These are phyloP conservation scores for Phrynocephalus forsythii DNA, from an alignment of 2,797 vertebrate species.

Conservation along the genomic window DNA sequence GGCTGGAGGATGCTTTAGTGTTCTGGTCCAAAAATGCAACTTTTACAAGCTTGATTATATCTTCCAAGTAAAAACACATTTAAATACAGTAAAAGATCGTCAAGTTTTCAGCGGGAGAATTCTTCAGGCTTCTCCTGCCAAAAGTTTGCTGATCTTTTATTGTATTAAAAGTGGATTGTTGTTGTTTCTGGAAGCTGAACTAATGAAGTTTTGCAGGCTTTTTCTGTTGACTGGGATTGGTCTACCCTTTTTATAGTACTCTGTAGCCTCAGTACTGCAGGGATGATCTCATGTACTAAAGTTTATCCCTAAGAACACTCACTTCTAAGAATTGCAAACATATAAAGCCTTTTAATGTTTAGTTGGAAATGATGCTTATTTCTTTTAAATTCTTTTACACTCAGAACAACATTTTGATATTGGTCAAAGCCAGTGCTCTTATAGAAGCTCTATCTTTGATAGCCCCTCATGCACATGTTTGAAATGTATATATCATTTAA, in stretches of 20 bases:
- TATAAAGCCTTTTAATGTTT: constrained; percentile 38
- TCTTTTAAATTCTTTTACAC: constrained; percentile 34
- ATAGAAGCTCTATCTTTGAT: constrained; percentile 58
- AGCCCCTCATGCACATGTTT: constrained; percentile 65
- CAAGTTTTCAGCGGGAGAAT: too few species aligned
- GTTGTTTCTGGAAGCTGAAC: too few species aligned
- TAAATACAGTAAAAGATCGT: too few species aligned
- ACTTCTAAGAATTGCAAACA: background rate
- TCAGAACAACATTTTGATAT: constrained; percentile 60
- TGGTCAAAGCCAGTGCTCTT: constrained; percentile 55
- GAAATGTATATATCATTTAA: constrained; percentile 76
- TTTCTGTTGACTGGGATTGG: too few species aligned
- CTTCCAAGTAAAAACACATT: too few species aligned
- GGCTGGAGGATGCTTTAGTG: too few species aligned
- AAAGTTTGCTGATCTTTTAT: too few species aligned
- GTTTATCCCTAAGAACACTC: background rate
- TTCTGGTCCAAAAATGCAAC: too few species aligned
- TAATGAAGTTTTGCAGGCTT: too few species aligned
- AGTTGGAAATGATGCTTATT: constrained; percentile 19
- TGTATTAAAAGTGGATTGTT: too few species aligned
- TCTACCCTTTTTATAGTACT: background rate
- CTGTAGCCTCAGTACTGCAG: constrained; percentile 15
- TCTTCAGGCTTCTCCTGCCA: too few species aligned
- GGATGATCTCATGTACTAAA: background rate
- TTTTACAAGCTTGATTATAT: too few species aligned